These are phyloP conservation scores for Gobiocypris rarus DNA, from an alignment of 2,113 vertebrate species.

Conservation along the genomic window DNA sequence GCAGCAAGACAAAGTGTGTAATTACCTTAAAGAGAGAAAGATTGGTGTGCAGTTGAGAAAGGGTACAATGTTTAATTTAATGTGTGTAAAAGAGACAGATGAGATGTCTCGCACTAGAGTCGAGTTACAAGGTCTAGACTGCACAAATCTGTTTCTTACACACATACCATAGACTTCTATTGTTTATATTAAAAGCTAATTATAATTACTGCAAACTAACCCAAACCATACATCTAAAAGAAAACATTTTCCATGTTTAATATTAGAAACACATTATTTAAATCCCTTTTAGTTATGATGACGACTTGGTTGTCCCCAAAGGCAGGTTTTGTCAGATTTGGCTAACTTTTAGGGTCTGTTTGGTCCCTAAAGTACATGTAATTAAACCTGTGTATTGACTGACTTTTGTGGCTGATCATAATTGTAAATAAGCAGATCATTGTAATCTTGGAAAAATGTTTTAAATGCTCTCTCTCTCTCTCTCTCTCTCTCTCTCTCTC, in stretches of 20 bases:
- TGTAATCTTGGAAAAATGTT: slow-evolving; percentile 16
- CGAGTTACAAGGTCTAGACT: slow-evolving; percentile 29
- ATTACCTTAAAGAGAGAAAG: background rate
- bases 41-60: background rate
- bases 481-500: too few species aligned
- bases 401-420: slow-evolving; percentile 11
- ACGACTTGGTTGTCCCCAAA: background rate
- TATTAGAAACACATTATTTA: slow-evolving; percentile 27
- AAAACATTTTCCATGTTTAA: slow-evolving; percentile 16
- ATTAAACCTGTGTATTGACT: background rate
- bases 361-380: slow-evolving; percentile 5
- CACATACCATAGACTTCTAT: slow-evolving; percentile 9
- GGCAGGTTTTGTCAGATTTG: background rate
- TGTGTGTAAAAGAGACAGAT: slow-evolving; percentile 6
- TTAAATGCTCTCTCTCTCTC: background rate
- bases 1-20: background rate
- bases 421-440: background rate
- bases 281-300: background rate
- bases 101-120: slow-evolving; percentile 17
- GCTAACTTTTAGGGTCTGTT: background rate
- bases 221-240: background rate
- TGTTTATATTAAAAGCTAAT: slow-evolving; percentile 25
- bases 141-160: slow-evolving; percentile 17
- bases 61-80: background rate
- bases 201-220: slow-evolving; percentile 5